A percentile compares a stretch with the other conserved stretches of the same genome.
These are phyloP conservation scores for Erpobdella octoculata DNA, from an alignment of 2,888 invertebrate genomes.

Conservation along the genomic window DNA sequence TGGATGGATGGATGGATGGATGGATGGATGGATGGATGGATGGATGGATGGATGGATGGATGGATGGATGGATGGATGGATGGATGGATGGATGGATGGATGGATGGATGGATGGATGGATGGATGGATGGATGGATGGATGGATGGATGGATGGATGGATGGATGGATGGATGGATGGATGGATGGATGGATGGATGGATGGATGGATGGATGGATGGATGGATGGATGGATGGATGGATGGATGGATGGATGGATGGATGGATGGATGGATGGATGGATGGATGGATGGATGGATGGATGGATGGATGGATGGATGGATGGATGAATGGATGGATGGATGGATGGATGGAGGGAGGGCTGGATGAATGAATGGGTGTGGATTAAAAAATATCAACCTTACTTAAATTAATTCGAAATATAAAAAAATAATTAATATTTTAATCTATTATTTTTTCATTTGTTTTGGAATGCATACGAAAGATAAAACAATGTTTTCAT, in stretches of 20 bases:
- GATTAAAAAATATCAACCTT: no score
- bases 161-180: neutral
- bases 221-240: neutral
- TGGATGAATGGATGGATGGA: neutral
- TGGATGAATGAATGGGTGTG: no score
- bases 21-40: no score
- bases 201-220: neutral
- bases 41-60: no score
- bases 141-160: neutral
- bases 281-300: neutral
- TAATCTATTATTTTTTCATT: no score
- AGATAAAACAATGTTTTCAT: no score
- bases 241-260: neutral
- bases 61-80: neutral
- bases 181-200: neutral
- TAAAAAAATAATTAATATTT: no score
- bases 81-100: neutral
- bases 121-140: neutral
- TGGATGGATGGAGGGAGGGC: no score
- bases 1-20: no score
- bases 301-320: neutral
- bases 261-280: neutral
- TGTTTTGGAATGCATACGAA: no score
- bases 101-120: slow-evolving; percentile 9
- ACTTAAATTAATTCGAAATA: no score